Evolutionary conservation across 1,140 invertebrate genomes (phyloP), one percentile per base, ranked within the genome.

Genomic region (Glossosoma conforme): DNA sequence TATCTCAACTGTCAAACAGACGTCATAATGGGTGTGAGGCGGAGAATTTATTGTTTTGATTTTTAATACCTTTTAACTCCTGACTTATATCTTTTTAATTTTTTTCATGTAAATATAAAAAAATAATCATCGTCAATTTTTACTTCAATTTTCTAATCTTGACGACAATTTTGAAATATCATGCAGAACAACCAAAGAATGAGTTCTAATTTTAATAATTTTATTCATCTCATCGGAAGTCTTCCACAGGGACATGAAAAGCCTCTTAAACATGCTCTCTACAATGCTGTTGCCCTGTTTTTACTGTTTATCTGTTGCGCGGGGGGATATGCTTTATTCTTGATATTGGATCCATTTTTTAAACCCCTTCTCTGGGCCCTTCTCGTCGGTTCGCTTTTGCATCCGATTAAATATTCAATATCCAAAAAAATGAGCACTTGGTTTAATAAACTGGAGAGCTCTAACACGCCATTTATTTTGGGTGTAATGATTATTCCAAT

Each of bases 301-400:
- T 72, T 89, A 18, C 64, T 89, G 43, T 72, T 78, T 24, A 63
- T 86, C 32, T 79, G 81, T 56, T 80, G 79, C 60, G 78, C 78
- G 1, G 86, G 85, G 9, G 76, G 82, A 18, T 87, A 83, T 61
- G 87, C 89, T 3, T 77, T 95, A 11, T 94, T 91, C 64, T 64
- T 80, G 14, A 77, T 80, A 20, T 68, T 97, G 3, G 85, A 90
- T 63, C 91, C 93, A 0, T 98, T 97, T 70, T 79, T 97, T 13
- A 87, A 91, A 61, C 91, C 94, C 0, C 65, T 98, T 22, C 78
- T 97, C 49, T 98, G 94, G 94, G 93, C 94, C 3, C 70, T 97
- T 36, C 68, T 98, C 11, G 91, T 92, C 38, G 92, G 92, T 10
- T 90, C 89, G 6, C 85, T 93, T 24, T 74, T 97, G 18, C 88